Base-by-base conservation (phyloP, 1,140 invertebrate species). In the Macrotrachela quadricornifera region DNA sequence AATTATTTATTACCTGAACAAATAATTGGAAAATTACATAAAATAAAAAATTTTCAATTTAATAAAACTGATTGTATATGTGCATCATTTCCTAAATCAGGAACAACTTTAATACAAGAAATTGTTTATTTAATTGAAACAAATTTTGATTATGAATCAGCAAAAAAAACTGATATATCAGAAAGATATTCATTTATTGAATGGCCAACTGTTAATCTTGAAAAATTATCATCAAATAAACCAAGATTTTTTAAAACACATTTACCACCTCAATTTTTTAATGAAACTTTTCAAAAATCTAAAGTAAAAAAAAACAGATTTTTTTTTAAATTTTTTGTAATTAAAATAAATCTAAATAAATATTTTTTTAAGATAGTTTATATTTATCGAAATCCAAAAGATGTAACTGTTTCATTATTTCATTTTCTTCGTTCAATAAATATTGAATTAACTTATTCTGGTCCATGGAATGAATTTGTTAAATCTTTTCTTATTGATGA, bases 331-430 rank as follows among this genome's bases (percentile, higher is more conserved):
- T 30, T 53, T 15, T 15, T 4, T 15, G 2, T 18, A 4, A 4
- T 44, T 21, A 17, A 17, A 18, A 36, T 12, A 37, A 18, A 37
- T 37, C 38, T 6, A 39, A 14, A 14, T 48, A 47, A 38, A 39
- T 59, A n/a, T n/a, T n/a, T n/a, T n/a, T 61, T 61, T 45, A 66
- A 88, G 80, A 78, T 91, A 1, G 80, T 94, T 46, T 94, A 92
- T 63, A 78, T 85, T 1, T 76, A 81, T 0, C 75, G 90, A 46
- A 90, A 94, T 71, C 85, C 88, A 1, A 94, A 92, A 67, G 88
- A 95, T 63, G 78, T 82, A 55, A 82, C 82, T 46, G 85, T 94
- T 0, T 91, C 85, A 0, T 88, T 82, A 63, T 92, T 82, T 63
- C 79, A 91, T 65, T 87, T 88, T 62, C 79, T 77, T 30, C 21